A percentile compares a stretch with the other conserved stretches of the same genome.
phyloP scores from a whole-genome alignment of 2,888 invertebrate genomes.

The Pyralis farinalis region DNA sequence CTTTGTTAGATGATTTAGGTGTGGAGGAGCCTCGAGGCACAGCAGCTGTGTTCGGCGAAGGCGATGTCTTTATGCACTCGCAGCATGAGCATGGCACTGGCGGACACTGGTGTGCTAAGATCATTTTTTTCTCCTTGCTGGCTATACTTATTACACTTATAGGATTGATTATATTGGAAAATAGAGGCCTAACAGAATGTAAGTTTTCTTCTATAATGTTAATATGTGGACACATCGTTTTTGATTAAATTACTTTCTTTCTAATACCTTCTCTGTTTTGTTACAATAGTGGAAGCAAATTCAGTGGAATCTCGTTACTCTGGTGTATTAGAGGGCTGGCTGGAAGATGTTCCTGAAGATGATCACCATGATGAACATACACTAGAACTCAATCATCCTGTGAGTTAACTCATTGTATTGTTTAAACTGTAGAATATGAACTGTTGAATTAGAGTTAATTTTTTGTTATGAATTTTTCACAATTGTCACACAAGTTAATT shows the following conservation, averaged over 20 bases:
- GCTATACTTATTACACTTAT: constrained; percentile 86
- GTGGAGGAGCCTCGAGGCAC: constrained; percentile 71
- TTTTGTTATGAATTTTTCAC: no score
- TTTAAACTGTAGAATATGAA: no score
- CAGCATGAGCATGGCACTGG: constrained; percentile 89
- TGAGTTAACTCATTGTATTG: constrained; percentile 37
- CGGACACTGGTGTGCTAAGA: constrained; percentile 91
- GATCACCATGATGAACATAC: constrained; percentile 79
- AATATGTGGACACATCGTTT: no score
- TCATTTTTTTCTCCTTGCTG: constrained; percentile 89
- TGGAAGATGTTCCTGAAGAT: constrained; percentile 81
- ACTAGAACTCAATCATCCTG: constrained; percentile 71
- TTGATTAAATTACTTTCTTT: no score
- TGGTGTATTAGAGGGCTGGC: constrained; percentile 89
- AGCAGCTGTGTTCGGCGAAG: constrained; percentile 73
- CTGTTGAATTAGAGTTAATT: no score
- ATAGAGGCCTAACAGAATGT: constrained; percentile 90
- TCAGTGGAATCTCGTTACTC: constrained; percentile 85
- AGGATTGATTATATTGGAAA: constrained; percentile 89
- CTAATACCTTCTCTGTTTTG: constrained; percentile 8
- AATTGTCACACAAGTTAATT: no score
- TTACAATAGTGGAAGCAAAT: constrained; percentile 65
- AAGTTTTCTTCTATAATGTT: constrained; percentile 59
- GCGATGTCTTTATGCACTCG: constrained; percentile 89
- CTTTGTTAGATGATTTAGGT: constrained; percentile 68